Base-by-base conservation (phyloP, 2,113 vertebrate genomes). In the Emydura subglobosa region DNA sequence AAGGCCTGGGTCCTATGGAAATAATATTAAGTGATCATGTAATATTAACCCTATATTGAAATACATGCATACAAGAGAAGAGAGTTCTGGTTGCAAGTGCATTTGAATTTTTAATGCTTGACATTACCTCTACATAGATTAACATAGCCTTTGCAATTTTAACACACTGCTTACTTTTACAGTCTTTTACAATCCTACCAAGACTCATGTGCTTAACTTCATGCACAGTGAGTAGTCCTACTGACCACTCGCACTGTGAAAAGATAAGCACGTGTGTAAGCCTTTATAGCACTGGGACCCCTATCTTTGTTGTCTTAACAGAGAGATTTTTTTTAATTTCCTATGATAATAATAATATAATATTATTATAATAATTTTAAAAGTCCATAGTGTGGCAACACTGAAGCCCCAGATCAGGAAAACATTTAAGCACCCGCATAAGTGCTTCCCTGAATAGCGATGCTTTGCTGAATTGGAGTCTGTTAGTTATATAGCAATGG, bases 231-330 rank as follows among this genome's bases (percentile, higher is more conserved):
- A 21, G 65, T 39, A 72, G 61, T 72, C 53, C 22, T 39, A 78
- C 0, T 1, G n/a, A n/a, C 79, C 68, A n/a, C 5, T 17, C 4
- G n/a, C 53, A 81, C 14, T 34, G 14, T 0, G 0, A 86, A 78
- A 90, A 79, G 90, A 90, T 76, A 29, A 88, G 84, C 68, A 87
- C 79, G 87, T 53, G 57, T 49, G 42, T 72, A 86, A 49, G 42
- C 74, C 25, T 47, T 78, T 78, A n/a, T 39, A 34, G 65, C 65
- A 72, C 21, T 72, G n/a, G n/a, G 8, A 72, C 17, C 9, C 19
- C 19, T 39, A 72, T 19, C 65, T 17, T 21, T n/a, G 34, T 4
- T 72, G 17, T 72, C 65, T 72, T 72, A 39, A n/a, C 65, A 72
- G 9, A 72, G 17, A 19, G 2, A 7, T 68, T 10, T 68, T 68